Evolutionary conservation across 2,888 invertebrate genomes (phyloP).

Genomic region (Agrilus mali): DNA sequence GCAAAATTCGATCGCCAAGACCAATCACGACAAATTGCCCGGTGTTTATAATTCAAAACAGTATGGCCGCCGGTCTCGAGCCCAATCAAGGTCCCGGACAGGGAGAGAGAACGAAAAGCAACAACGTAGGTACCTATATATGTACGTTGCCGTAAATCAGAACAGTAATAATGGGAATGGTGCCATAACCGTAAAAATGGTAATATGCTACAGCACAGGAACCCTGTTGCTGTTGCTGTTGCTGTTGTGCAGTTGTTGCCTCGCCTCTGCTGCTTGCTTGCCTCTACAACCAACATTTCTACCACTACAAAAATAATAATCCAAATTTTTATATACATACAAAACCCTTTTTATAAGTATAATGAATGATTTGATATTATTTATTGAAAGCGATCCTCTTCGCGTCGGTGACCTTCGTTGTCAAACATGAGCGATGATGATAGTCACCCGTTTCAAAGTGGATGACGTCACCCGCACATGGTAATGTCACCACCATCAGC

Average conservation of each 20-base stretch:
- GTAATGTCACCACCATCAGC: slow-evolving; percentile 19
- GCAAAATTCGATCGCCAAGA: too few species aligned
- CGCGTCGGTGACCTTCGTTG: slow-evolving; percentile 17
- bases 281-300: too few species aligned
- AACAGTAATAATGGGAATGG: slow-evolving; percentile 7
- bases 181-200: slow-evolving; percentile 9
- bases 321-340: background rate
- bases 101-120: slow-evolving; percentile 3
- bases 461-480: slow-evolving; percentile 21
- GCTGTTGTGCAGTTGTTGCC: too few species aligned
- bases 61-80: slow-evolving; percentile 3
- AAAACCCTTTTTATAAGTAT: too few species aligned
- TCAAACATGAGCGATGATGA: slow-evolving; percentile 19
- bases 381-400: background rate
- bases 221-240: too few species aligned
- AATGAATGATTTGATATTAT: too few species aligned
- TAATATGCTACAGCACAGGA: slow-evolving; percentile 5
- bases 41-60: slow-evolving; percentile 1
- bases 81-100: slow-evolving; percentile 4
- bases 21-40: too few species aligned
- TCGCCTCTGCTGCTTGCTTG: background rate
- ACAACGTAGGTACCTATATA: slow-evolving; percentile 5
- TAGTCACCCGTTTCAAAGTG: slow-evolving; percentile 4
- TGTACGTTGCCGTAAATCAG: slow-evolving; percentile 7
- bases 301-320: background rate